Percentiles rank a stretch among this genome's conserved stretches.
phyloP scores from a whole-genome alignment of 2,888 invertebrate genomes.

The Pantelozetes paolii region DNA sequence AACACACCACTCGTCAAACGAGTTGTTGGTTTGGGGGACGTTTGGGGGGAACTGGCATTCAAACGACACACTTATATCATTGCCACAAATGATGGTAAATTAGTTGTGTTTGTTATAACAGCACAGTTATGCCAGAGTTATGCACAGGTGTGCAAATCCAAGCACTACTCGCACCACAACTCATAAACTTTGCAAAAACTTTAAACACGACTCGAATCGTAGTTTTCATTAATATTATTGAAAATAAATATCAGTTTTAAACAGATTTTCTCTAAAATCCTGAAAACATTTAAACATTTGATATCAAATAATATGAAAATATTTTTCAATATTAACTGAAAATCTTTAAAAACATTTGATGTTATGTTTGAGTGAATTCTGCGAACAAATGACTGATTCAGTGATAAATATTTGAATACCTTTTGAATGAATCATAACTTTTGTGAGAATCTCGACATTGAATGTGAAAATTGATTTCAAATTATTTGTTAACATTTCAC shows the following conservation, averaged over 20 bases:
- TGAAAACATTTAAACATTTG: too few relatives aligned
- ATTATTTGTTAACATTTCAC: neutral
- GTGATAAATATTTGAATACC: neutral
- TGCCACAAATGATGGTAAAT: conserved; percentile 23
- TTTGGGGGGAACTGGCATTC: neutral
- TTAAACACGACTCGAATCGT: too few relatives aligned
- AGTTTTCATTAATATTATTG: too few relatives aligned
- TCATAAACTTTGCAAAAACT: too few relatives aligned
- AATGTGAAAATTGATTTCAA: neutral
- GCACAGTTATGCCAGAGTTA: conserved; percentile 21
- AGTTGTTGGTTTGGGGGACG: neutral
- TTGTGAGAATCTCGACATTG: neutral
- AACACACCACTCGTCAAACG: conserved; percentile 15
- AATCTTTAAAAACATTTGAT: too few relatives aligned
- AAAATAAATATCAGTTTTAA: too few relatives aligned
- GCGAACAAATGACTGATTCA: neutral
- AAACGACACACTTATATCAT: conserved; percentile 22
- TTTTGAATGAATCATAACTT: neutral
- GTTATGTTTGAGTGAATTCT: too few relatives aligned
- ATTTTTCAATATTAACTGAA: too few relatives aligned
- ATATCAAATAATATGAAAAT: too few relatives aligned
- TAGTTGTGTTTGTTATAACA: conserved; percentile 3
- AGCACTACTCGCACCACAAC: neutral
- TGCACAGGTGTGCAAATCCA: conserved; percentile 18
- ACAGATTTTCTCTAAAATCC: too few relatives aligned